A percentile compares a stretch with the other conserved stretches of the same genome.
phyloP scores from a whole-genome alignment of 2,113 vertebrate species.

The Brachypteracias leptosomus region DNA sequence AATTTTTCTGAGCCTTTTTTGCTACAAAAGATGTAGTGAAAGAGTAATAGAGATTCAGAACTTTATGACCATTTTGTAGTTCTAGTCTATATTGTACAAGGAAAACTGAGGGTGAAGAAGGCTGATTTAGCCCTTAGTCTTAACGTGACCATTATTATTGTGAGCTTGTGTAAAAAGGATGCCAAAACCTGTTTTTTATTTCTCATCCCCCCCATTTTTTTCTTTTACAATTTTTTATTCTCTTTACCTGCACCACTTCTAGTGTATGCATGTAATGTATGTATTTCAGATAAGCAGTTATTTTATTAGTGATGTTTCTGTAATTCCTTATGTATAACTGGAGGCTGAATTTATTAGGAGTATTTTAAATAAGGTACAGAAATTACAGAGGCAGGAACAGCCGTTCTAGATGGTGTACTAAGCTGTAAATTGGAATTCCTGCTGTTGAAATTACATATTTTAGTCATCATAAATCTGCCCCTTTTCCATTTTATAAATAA shows the following conservation, averaged over 20 bases:
- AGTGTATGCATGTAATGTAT: background rate
- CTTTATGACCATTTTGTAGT: background rate
- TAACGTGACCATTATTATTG: background rate
- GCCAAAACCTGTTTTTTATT: background rate
- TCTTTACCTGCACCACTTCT: background rate
- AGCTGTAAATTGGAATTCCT: slow-evolving; percentile 1
- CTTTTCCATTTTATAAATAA: background rate
- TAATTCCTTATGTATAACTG: background rate
- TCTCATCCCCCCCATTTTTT: background rate
- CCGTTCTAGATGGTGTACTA: background rate
- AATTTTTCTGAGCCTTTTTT: background rate
- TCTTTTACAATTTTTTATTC: background rate
- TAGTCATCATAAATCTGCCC: background rate
- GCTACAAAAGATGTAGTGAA: background rate
- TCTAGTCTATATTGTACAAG: background rate
- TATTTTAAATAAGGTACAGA: background rate
- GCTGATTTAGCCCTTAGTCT: background rate
- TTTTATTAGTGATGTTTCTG: background rate
- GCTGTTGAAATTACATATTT: background rate
- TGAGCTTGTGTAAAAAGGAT: background rate
- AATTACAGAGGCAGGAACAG: background rate
- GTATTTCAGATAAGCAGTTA: background rate
- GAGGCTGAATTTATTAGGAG: background rate
- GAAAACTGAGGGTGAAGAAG: background rate
- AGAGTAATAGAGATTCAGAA: background rate